Evolutionary conservation across 2,113 vertebrate species (phyloP).

Genomic region (Deroptyus accipitrinus): DNA sequence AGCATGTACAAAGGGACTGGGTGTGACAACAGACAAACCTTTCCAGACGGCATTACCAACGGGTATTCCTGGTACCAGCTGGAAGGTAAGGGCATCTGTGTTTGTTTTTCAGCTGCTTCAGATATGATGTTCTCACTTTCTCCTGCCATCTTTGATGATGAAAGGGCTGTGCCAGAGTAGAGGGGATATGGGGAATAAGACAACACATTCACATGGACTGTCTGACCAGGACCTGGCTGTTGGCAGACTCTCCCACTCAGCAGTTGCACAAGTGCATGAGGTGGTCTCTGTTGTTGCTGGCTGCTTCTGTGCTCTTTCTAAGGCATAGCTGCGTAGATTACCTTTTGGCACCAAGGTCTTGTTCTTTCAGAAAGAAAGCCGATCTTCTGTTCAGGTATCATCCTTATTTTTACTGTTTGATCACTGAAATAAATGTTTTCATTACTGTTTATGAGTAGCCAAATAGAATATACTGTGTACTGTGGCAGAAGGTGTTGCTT

Average conservation of each 20-base stretch:
- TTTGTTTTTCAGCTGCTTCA: neutral
- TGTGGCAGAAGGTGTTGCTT: neutral
- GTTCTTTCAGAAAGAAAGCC: neutral
- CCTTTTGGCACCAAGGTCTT: neutral
- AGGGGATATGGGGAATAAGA: neutral
- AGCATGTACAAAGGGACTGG: conserved; percentile 76
- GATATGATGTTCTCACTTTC: neutral
- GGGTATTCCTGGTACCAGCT: conserved; percentile 90
- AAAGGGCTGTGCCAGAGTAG: neutral
- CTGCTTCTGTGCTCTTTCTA: neutral
- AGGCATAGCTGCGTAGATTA: neutral
- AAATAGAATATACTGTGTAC: neutral
- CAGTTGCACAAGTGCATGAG: neutral
- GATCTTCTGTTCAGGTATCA: neutral
- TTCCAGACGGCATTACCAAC: conserved; percentile 85
- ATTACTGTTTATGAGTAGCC: neutral
- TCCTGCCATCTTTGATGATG: neutral
- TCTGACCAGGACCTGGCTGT: neutral
- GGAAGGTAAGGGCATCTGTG: conserved; percentile 73
- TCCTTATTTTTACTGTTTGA: neutral
- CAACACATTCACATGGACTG: rapidly evolving
- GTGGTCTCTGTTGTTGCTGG: neutral
- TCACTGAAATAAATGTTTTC: neutral
- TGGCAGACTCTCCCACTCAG: neutral
- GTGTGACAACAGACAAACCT: conserved; percentile 72